Percentiles rank a stretch among this genome's conserved stretches.
These are phyloP conservation scores for Ariopsis seemanni DNA, from an alignment of 2,113 vertebrate genomes.

Conservation along the genomic window DNA sequence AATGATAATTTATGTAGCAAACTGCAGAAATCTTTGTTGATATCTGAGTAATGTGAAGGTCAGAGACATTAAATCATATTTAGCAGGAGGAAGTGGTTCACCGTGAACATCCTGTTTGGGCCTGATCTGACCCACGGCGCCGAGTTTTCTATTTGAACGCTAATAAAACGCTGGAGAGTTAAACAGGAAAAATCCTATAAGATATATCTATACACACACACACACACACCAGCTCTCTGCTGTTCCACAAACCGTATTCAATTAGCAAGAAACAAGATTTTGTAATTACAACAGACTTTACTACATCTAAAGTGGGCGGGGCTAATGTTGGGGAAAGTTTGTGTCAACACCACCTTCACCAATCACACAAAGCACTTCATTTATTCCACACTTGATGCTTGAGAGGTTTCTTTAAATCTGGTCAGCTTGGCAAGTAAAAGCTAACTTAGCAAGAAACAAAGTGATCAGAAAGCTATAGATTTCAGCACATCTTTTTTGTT, in stretches of 20 bases:
- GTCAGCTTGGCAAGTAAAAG: background rate
- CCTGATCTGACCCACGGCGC: background rate
- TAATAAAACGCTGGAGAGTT: background rate
- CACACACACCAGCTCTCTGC: too few relatives aligned
- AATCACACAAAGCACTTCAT: background rate
- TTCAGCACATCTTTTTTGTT: background rate
- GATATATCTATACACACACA: too few relatives aligned
- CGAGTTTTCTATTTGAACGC: background rate
- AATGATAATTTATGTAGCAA: background rate
- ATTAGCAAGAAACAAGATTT: background rate
- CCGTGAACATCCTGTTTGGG: background rate
- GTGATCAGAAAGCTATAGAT: background rate
- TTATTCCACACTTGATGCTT: background rate
- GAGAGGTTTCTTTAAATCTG: background rate
- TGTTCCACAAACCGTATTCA: too few relatives aligned
- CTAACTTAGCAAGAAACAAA: background rate
- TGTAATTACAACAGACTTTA: background rate
- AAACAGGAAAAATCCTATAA: background rate
- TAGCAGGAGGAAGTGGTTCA: background rate
- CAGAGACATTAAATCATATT: background rate
- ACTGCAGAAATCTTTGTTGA: conserved; percentile 2
- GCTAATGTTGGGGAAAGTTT: background rate
- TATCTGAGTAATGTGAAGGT: conserved; percentile 10
- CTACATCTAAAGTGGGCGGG: background rate
- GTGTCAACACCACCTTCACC: background rate